Base-by-base conservation (phyloP, 2,888 invertebrate species). In the Anarsia innoxiella region DNA sequence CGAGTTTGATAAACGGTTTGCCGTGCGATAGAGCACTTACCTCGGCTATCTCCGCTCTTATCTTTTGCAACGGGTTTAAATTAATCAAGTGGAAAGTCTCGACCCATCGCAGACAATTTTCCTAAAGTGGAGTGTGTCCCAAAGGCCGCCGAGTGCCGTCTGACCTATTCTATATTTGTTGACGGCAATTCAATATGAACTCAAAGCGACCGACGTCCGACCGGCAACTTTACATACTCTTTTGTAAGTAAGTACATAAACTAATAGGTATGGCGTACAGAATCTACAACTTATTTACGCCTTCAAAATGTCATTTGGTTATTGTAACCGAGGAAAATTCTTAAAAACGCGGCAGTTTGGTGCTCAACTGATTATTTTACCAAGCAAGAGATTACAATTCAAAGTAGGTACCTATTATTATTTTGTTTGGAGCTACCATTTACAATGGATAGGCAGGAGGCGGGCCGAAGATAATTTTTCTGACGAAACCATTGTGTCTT, bases 1-100 rank as follows among this genome's bases (percentile, higher is more conserved):
- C 19, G n/a, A 19, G 8, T 8, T 5, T 5, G 19, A 19, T 19
- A 19, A 19, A 19, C 19, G 8, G 19, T 19, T 19, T 19, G 14
- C 26, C n/a, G 15, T 33, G n/a, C 14, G 26, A 33, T 26, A 26
- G 33, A 33, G 26, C 33, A 33, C 23, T 33, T 26, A 15, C 26
- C 23, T 19, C 23, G 32, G 8, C 12, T 12, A n/a, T n/a, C n/a
- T n/a, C n/a, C n/a, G 23, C n/a, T 12, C 16, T n/a, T 31, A 31
- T 34, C 39, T 36, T 12, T 28, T 31, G 29, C 33, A 33, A 26
- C 16, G 26, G 29, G 34, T 40, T 49, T 40, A 59, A 64, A 66
- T 66, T 59, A 66, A 64, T 68, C 60, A 65, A 57, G 53, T 53
- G 53, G 56, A 64, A 60, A 58, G 59, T 63, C 59, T 57, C 58